Base-by-base conservation (phyloP, 2,888 invertebrate species). In the Physocephala rufipes region DNA sequence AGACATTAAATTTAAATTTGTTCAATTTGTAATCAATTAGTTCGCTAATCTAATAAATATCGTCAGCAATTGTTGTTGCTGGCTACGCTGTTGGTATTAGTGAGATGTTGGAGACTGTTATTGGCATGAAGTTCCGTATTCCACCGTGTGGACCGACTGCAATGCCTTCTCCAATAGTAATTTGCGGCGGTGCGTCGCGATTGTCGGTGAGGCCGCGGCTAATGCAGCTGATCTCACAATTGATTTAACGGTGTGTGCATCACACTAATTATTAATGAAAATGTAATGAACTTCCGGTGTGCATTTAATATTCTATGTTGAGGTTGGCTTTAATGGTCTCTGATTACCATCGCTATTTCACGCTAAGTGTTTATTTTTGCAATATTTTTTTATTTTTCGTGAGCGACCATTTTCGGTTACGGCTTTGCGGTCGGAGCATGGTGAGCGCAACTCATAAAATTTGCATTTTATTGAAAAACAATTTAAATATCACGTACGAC, bases 21-120 rank as follows among this genome's bases (percentile, higher is more conserved):
- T 62, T 62, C 68, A 68, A 62, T 68, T 68, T 68, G 68, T 68
- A 68, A 68, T 68, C 68, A 68, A 68, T 68, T 68, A 68, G 62
- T 30, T 49, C 30, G 55, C 21, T 36, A 51, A 47, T 28, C 43
- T 45, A 67, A 24, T 45, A 67, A 67, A 67, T 58, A 55, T 36
- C 26, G 47, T 63, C 45, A 63, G 19, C 2, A 24, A 45, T 21
- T 47, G 45, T 36, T 12, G 15, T 43, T n/a, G n/a, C n/a, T 47
- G 63, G 43, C 16, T 19, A 15, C 45, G 47, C 26, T 26, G 24
- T 28, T 3, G 59, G 26, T 28, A n/a, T 19, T 49, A 19, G 12
- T 49, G 49, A 49, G 15, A n/a, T 26, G n/a, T 7, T 49, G 19
- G 49, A 12, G 9, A 45, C 49, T 7, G 49, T 53, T 21, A 21